Percentiles rank a stretch among this genome's conserved stretches.
Conservation (phyloP, 2,797 vertebrate genomes). For the Cottoperca gobio region DNA sequence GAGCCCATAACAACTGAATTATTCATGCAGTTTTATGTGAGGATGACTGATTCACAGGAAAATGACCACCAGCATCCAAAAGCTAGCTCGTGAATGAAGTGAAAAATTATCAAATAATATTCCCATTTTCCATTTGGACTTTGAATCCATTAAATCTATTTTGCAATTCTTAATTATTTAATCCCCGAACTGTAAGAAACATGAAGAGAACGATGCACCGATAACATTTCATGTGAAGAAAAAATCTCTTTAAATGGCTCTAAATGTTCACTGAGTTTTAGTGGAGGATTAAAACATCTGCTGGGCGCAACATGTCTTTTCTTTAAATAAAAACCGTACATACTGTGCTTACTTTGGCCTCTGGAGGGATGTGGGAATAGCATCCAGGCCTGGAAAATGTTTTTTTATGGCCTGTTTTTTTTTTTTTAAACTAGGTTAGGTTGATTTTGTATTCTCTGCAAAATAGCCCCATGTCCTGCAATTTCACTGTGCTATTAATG, state of each 20-base stretch:
- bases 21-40: conserved; percentile 78
- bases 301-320: neutral
- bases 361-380: neutral
- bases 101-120: conserved; percentile 17
- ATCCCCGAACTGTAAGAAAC: neutral
- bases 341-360: neutral
- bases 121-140: conserved; percentile 3
- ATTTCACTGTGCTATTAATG: neutral
- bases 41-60: conserved; percentile 76
- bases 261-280: neutral
- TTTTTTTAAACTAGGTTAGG: neutral
- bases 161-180: neutral
- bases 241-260: neutral
- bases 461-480: neutral
- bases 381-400: neutral
- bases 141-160: neutral
- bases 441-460: neutral
- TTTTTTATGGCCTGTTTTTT: neutral
- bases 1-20: conserved; percentile 75
- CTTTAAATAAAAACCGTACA: neutral
- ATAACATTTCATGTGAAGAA: neutral
- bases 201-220: fast-evolving
- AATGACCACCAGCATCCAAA: conserved; percentile 44
- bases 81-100: neutral
- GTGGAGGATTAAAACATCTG: neutral